Evolutionary conservation across 1,140 invertebrate genomes (phyloP), one percentile per base, ranked within the genome.

Genomic region (Eriocheir sinensis): DNA sequence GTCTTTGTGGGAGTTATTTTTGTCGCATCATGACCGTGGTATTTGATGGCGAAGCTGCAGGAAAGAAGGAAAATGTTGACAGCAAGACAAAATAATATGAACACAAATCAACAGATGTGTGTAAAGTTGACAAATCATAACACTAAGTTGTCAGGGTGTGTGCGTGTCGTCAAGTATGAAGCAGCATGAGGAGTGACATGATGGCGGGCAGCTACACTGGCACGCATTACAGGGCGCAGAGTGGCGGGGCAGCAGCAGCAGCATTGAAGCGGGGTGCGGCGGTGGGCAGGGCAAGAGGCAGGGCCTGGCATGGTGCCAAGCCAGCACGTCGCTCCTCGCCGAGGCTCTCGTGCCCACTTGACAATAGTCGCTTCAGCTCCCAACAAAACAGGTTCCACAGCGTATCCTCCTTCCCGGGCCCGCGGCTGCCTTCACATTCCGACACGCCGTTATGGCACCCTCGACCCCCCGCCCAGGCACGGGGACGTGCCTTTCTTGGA

Each of bases 231-330:
- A 60, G 30, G 15, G 81, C 32, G 34, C 34, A 72, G 44, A 92
- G 91, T 8, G 53, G 34, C 36, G 80, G 34, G 92, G 83, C 36
- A 89, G 44, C 36, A 89, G 83, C 48, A 91, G 79, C 17, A 38
- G 38, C 32, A 36, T 40, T 34, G 88, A 90, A 60, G 81, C 53
- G 93, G 60, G 92, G 60, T 34, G 83, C 2, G 41, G 85, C 60
- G 48, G 53, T 86, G 80, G 91, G 80, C 60, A 48, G 60, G 60
- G 93, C 60, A 89, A 41, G 92, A 92, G 72, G 83, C 44, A 48
- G 91, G 83, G 89, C 41, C 32, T 79, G 92, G 92, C 92, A 93
- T 72, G 48, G 92, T 89, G 92, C 92, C 92, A 93, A 85, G 92
- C 41, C 92, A 36, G 41, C 41, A 86, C 40, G 81, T 48, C 81